Conservation (phyloP, 2,888 invertebrate genomes). For the Pycnomerus fuliginosus region DNA sequence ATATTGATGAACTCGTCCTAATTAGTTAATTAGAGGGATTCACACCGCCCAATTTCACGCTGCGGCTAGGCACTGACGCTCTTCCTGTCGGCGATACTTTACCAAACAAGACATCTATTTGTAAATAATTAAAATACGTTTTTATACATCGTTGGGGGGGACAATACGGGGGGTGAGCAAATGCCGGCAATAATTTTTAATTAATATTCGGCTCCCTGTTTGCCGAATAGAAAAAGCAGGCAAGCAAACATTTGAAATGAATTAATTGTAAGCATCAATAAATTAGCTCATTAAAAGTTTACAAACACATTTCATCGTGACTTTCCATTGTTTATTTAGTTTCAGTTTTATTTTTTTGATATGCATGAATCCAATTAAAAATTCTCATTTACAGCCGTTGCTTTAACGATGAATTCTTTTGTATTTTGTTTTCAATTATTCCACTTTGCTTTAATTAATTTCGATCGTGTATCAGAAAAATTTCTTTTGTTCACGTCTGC, state of each 20-base stretch:
- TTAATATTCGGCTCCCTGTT: slow-evolving; percentile 19
- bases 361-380: slow-evolving; percentile 25
- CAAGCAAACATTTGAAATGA: slow-evolving; percentile 24
- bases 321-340: slow-evolving; percentile 25
- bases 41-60: slow-evolving; percentile 43
- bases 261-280: slow-evolving; percentile 31
- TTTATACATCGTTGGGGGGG: too few relatives aligned
- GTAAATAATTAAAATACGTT: too few relatives aligned
- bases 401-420: slow-evolving; percentile 17
- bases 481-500: not conserved
- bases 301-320: slow-evolving; percentile 31
- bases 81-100: slow-evolving; percentile 26
- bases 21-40: slow-evolving; percentile 44
- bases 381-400: slow-evolving; percentile 19
- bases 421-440: slow-evolving; percentile 16
- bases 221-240: slow-evolving; percentile 16
- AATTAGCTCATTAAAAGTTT: slow-evolving; percentile 42
- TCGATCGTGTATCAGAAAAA: not conserved
- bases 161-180: too few relatives aligned
- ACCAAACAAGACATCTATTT: too few relatives aligned
- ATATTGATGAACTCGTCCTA: slow-evolving; percentile 25
- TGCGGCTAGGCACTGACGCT: slow-evolving; percentile 24
- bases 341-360: slow-evolving; percentile 15
- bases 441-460: slow-evolving; percentile 13
- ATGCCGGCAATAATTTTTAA: too few relatives aligned